phyloP scores from a whole-genome alignment of 2,888 invertebrate genomes.

The Nasonovia ribisnigri region DNA sequence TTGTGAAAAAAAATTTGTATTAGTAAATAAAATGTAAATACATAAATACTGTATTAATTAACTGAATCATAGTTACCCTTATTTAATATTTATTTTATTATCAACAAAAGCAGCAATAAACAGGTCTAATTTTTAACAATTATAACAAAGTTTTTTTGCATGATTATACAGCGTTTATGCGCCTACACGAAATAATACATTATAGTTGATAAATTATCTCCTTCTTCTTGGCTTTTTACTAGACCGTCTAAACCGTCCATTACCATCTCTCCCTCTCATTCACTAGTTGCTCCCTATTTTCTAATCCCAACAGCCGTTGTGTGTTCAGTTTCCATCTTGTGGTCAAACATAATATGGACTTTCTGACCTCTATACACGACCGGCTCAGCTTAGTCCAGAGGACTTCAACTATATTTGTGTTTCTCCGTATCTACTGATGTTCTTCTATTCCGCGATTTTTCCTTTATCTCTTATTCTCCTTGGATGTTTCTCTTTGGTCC shows the following conservation, averaged over 20 bases:
- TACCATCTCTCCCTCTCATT: background rate
- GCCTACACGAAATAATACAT: background rate
- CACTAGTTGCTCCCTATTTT: background rate
- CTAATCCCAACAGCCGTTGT: background rate
- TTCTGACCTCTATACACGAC: background rate
- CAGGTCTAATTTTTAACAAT: background rate
- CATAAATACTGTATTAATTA: background rate
- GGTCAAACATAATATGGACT: background rate
- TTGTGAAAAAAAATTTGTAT: background rate
- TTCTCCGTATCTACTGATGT: background rate
- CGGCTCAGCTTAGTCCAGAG: background rate
- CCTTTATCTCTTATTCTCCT: background rate
- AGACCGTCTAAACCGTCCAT: background rate
- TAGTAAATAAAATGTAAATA: too few relatives aligned
- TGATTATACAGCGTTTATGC: background rate
- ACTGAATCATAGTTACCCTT: background rate
- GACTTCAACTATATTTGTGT: background rate
- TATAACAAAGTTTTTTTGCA: background rate
- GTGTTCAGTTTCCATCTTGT: background rate
- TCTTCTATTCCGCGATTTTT: background rate
- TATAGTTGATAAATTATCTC: background rate
- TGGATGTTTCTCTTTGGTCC: background rate
- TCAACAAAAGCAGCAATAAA: background rate
- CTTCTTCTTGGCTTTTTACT: background rate
- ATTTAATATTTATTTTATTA: background rate